Conservation (phyloP, 2,113 vertebrate genomes). For the Pitta sordida region DNA sequence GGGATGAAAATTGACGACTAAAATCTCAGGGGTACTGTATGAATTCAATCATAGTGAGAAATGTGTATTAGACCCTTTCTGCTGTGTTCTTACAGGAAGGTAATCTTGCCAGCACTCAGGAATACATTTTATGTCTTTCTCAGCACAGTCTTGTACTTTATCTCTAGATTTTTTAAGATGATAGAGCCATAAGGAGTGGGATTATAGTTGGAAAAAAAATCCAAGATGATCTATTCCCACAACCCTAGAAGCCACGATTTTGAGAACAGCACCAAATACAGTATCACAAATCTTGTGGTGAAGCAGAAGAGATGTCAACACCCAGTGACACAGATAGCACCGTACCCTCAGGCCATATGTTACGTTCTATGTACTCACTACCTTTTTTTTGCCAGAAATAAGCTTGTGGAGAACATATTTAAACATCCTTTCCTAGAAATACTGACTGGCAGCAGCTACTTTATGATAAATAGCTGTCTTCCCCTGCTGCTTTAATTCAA, state of each 20-base stretch:
- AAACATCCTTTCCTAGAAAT: neutral
- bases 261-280: neutral
- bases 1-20: neutral
- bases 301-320: neutral
- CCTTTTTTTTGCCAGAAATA: neutral
- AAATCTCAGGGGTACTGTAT: slow-evolving; percentile 35
- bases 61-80: neutral
- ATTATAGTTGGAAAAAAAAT: neutral
- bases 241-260: neutral
- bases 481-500: neutral
- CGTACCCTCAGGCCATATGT: accelerated
- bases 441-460: neutral
- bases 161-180: neutral
- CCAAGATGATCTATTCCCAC: neutral
- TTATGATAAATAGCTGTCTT: neutral
- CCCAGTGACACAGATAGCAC: neutral
- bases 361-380: accelerated
- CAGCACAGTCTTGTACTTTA: neutral
- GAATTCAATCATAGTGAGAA: neutral
- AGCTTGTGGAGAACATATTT: neutral
- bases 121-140: slow-evolving; percentile 1
- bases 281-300: neutral
- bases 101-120: neutral
- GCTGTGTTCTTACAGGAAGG: neutral
- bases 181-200: neutral